Conservation (phyloP, 1,140 invertebrate genomes). For the Diorhabda elongata region DNA sequence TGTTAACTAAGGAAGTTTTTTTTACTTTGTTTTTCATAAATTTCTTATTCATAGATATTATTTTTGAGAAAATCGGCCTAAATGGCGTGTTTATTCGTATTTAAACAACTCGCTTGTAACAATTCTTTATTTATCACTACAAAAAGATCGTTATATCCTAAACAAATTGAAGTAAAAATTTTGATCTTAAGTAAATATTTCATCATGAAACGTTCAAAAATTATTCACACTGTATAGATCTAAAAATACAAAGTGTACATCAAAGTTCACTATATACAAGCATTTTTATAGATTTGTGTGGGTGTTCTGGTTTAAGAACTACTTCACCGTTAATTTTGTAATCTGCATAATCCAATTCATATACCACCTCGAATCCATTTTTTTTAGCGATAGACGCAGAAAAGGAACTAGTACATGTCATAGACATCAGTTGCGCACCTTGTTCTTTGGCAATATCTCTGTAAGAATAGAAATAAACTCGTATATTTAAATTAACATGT, state of each 20-base stretch:
- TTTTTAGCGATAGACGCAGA: constrained; percentile 65
- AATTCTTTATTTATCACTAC: no score
- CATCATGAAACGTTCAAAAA: neutral
- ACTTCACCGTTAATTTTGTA: constrained; percentile 57
- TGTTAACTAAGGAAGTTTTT: no score
- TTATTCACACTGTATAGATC: neutral
- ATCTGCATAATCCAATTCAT: constrained; percentile 59
- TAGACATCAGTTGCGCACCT: constrained; percentile 10
- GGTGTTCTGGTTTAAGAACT: constrained; percentile 55
- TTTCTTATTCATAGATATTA: no score
- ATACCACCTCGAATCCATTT: constrained; percentile 62
- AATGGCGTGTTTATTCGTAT: no score
- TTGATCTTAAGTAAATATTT: no score
- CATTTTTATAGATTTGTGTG: constrained; percentile 49
- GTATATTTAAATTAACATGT: no score
- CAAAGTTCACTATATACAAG: neutral
- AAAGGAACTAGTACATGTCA: constrained; percentile 65
- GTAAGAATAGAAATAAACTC: neutral
- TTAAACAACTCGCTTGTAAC: no score
- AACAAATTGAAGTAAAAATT: no score
- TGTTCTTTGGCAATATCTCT: neutral
- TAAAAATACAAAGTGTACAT: neutral
- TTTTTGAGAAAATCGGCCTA: no score
- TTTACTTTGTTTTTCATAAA: no score
- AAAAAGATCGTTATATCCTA: no score